phyloP scores from a whole-genome alignment of 1,140 invertebrate genomes.

The Latrodectus geometricus region DNA sequence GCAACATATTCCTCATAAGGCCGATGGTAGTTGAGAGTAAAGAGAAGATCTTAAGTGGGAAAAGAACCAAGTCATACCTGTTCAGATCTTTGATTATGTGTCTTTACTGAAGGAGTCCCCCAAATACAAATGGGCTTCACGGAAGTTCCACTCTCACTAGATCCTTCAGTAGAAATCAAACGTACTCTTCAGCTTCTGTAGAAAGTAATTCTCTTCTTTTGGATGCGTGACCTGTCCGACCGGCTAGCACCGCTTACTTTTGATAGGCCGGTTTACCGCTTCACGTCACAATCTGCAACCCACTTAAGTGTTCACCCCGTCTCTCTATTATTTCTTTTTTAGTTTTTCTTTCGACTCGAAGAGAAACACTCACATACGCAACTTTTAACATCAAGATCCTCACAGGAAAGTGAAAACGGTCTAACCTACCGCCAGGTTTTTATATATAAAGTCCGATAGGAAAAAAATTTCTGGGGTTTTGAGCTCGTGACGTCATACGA shows the following conservation, averaged over 20 bases:
- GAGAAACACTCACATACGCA: conserved; percentile 1
- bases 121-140: conserved; percentile 25
- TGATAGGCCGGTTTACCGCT: conserved; percentile 56
- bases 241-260: conserved; percentile 43
- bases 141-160: conserved; percentile 44
- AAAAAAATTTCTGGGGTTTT: background rate
- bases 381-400: conserved; percentile 11
- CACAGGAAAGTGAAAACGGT: conserved; percentile 56
- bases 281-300: conserved; percentile 57
- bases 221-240: conserved; percentile 47
- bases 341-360: background rate
- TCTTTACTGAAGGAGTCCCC: conserved; percentile 10
- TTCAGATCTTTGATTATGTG: background rate
- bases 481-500: background rate
- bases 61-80: conserved; percentile 36
- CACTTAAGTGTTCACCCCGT: conserved; percentile 34
- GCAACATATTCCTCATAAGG: too few relatives aligned
- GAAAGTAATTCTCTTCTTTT: conserved; percentile 24
- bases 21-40: background rate
- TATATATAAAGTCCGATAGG: conserved; percentile 16
- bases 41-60: background rate
- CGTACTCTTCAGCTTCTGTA: conserved; percentile 47
- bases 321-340: background rate
- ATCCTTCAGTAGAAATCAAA: conserved; percentile 39
- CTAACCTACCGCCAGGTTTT: conserved; percentile 24